Conservation (phyloP, 2,888 invertebrate species). For the Apocheima hispidaria region DNA sequence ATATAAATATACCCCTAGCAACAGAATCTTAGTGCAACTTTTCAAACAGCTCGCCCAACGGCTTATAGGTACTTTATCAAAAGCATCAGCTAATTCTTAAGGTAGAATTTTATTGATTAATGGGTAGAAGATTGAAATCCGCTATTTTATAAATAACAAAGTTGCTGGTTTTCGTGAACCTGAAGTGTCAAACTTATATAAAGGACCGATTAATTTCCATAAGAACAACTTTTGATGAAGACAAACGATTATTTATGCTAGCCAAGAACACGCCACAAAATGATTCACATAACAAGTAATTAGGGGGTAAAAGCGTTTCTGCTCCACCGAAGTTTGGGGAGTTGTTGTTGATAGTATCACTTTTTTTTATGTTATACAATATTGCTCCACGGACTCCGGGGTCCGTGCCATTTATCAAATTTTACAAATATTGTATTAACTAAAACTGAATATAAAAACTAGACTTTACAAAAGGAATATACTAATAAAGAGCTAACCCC, state of each 20-base stretch:
- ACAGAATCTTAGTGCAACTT: background rate
- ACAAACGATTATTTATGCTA: conserved; percentile 33
- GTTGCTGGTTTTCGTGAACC: conserved; percentile 17
- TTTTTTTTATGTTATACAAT: too few species aligned
- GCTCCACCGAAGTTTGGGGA: conserved; percentile 13
- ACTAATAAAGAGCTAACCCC: too few species aligned
- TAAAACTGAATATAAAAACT: too few species aligned
- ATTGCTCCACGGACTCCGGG: too few species aligned
- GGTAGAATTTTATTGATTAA: conserved; percentile 3
- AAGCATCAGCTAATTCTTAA: background rate
- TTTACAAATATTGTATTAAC: conserved; percentile 3
- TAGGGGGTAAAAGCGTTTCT: conserved; percentile 22
- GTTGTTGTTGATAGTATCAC: conserved; percentile 14
- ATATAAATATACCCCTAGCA: too few species aligned
- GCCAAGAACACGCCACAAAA: conserved; percentile 30
- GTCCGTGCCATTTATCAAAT: too few species aligned
- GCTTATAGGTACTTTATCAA: background rate
- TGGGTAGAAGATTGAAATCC: conserved; percentile 2
- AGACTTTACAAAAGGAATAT: too few species aligned
- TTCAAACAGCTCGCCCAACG: background rate
- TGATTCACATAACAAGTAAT: conserved; percentile 28
- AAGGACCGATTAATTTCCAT: conserved; percentile 29
- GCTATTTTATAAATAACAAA: conserved; percentile 15
- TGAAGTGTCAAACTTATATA: conserved; percentile 32
- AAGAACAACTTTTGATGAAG: conserved; percentile 30